Evolutionary conservation across 1,140 invertebrate species (phyloP).

Genomic region (Hylaeus anthracinus): DNA sequence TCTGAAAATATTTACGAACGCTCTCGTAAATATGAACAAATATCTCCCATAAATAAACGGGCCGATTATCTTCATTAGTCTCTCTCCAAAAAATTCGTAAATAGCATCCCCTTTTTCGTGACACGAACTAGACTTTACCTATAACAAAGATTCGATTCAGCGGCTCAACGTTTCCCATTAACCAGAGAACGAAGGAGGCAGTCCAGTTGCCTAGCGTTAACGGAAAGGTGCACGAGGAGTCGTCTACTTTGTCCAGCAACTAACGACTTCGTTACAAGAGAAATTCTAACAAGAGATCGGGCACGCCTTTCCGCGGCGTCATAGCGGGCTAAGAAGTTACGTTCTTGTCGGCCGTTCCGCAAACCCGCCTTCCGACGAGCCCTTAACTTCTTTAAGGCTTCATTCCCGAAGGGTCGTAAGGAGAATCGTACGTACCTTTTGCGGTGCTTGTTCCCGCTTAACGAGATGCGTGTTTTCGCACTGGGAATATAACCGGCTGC

Average conservation of each 20-base stretch:
- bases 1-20: too few relatives aligned
- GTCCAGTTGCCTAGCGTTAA: not conserved
- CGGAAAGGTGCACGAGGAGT: not conserved
- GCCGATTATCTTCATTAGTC: too few relatives aligned
- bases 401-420: constrained; percentile 60
- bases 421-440: constrained; percentile 57
- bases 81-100: too few relatives aligned
- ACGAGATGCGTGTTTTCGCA: constrained; percentile 70
- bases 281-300: constrained; percentile 40
- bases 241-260: constrained; percentile 32
- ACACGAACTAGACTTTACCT: too few relatives aligned
- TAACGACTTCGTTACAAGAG: constrained; percentile 56
- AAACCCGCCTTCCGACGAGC: constrained; percentile 34
- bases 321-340: constrained; percentile 51
- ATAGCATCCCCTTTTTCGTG: too few relatives aligned
- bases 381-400: constrained; percentile 63
- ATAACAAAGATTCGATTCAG: too few relatives aligned
- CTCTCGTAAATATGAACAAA: too few relatives aligned
- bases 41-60: too few relatives aligned
- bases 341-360: constrained; percentile 52
- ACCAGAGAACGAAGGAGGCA: not conserved
- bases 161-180: not conserved
- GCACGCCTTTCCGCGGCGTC: constrained; percentile 29
- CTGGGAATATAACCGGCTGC: constrained; percentile 57
- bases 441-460: constrained; percentile 67